Evolutionary conservation across 1,140 invertebrate genomes (phyloP).

Genomic region (Drosophila pseudoananassae): DNA sequence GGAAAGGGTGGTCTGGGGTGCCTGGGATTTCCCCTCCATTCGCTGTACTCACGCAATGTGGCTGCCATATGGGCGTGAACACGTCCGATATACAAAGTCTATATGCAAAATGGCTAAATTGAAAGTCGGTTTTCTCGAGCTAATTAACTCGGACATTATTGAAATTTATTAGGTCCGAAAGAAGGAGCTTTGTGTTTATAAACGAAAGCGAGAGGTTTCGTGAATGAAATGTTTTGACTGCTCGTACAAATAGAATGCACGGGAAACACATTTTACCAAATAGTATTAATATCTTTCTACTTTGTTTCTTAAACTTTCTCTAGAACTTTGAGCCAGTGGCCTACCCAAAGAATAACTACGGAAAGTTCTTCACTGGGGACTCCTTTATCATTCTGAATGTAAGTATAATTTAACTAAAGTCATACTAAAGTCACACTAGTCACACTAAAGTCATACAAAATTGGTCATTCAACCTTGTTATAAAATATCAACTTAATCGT

Average conservation of each 20-base stretch:
- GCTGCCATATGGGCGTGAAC: conserved; percentile 39
- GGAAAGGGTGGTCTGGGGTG: conserved; percentile 13
- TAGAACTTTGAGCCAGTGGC: conserved; percentile 93
- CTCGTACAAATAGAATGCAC: conserved; percentile 23
- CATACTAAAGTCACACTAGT: no score
- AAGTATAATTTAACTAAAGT: no score
- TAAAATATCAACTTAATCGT: no score
- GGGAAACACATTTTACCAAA: conserved; percentile 9
- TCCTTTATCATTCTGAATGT: conserved; percentile 95
- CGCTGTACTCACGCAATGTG: conserved; percentile 53
- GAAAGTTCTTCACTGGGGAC: conserved; percentile 95
- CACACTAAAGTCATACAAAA: no score
- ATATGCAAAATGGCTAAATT: conserved; percentile 5
- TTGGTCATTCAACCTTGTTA: no score
- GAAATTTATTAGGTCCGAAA: conserved; percentile 59
- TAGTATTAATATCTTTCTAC: conserved; percentile 22
- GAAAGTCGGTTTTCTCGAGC: conserved; percentile 15
- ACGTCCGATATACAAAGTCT: conserved; percentile 5
- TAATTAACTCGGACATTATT: conserved; percentile 58
- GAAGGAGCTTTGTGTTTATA: conserved; percentile 32
- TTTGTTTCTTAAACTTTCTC: conserved; percentile 72
- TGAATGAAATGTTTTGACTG: conserved; percentile 26
- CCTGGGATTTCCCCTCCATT: conserved; percentile 31
- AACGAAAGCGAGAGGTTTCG: conserved; percentile 1
- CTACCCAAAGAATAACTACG: conserved; percentile 90